Base-by-base conservation (phyloP, 2,113 vertebrate species). In the Centropristis striata region DNA sequence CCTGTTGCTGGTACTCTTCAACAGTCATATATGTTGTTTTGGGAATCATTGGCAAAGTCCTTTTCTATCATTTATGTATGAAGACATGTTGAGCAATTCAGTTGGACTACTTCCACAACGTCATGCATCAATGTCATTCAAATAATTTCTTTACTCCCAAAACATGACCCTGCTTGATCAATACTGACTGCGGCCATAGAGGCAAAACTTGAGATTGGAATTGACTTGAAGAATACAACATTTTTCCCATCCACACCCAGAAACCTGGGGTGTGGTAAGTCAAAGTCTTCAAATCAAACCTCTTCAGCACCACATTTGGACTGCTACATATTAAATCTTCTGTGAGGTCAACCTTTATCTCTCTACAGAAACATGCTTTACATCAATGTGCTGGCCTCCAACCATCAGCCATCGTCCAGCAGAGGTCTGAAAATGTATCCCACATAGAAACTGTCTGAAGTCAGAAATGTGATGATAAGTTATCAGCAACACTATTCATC, bases 221-320 rank as follows among this genome's bases (percentile, higher is more conserved):
- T 39, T 49, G 11, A 16, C 20, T 57, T 32, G 28, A 10, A 42
- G 27, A 32, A 13, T 13, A 20, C 36, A n/a, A 28, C 46, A 10
- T 18, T 58, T 0, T 67, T 60, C 65, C 0, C 5, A 39, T 23
- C 51, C 54, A 70, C 71, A 10, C 60, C 60, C 54, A 37, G 14
- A 4, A 42, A 27, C 10, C 42, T 44, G 21, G 60, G 51, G 37
- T 54, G 68, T 47, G 67, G 41, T 36, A 14, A 18, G 50, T 46
- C 57, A 53, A 44, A 36, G n/a, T 11, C 47, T 44, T 68, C 41
- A 32, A 20, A 73, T 67, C 2, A 75, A 66, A 74, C 37, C 49
- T 61, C 53, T 46, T 70, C 39, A 66, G 39, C 47, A 44, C 15
- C 78, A 71, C 42, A 53, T 57, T 75, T 44, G 55, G 42, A 50